phyloP scores from a whole-genome alignment of 2,113 vertebrate species.

The Zosterops hypoxanthus region DNA sequence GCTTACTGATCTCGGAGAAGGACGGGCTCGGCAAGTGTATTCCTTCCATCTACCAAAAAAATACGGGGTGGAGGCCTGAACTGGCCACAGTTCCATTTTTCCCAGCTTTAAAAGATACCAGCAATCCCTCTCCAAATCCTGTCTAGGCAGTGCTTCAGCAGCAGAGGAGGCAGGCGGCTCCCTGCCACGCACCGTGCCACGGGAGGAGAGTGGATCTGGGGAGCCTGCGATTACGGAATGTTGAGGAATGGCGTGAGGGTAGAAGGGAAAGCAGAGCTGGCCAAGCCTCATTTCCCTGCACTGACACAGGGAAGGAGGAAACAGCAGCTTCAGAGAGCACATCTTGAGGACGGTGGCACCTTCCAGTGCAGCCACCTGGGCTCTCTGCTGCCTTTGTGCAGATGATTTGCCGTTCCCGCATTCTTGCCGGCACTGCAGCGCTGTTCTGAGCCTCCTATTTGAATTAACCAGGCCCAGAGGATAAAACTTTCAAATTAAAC shows the following conservation, averaged over 20 bases:
- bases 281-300: not conserved
- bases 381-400: not conserved
- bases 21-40: not conserved
- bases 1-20: not conserved
- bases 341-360: not conserved
- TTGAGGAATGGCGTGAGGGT: not conserved
- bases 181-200: rapidly evolving
- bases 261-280: not conserved
- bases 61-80: not conserved
- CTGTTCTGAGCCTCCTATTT: slow-evolving; percentile 81
- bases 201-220: not conserved
- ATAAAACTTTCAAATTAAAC: slow-evolving; percentile 98
- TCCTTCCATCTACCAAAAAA: not conserved
- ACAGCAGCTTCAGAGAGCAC: not conserved
- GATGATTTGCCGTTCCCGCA: not conserved
- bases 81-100: not conserved
- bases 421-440: slow-evolving; percentile 47
- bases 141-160: not conserved
- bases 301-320: not conserved
- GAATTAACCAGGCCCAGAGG: slow-evolving; percentile 99
- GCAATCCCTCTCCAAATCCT: not conserved
- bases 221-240: not conserved
- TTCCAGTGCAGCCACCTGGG: not conserved
- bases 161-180: not conserved
- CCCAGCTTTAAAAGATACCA: not conserved